Base-by-base conservation (phyloP, 2,797 vertebrate species). In the Mormyrus hasselquistii region DNA sequence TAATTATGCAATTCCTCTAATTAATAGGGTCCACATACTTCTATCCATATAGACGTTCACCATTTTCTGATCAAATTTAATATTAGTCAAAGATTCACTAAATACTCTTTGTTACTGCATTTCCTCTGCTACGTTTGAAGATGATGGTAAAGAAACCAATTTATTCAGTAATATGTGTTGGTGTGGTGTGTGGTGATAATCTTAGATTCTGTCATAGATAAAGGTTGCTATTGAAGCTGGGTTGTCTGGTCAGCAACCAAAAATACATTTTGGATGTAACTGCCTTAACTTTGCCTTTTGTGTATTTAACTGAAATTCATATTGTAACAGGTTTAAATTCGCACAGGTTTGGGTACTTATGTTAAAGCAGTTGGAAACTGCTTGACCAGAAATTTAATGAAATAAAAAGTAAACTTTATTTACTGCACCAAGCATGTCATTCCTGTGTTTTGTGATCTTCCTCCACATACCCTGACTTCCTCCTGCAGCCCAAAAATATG, bases 181-280 rank as follows among this genome's bases (percentile, higher is more conserved):
- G 65, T 73, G 65, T 73, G 65, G 65, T 44, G 73, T 79, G 73
- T 79, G 73, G 73, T 44, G 73, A n/a, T 79, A 47, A 79, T 47
- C 38, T 79, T n/a, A 44, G 16, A 8, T 16, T 76, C 12, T 76
- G 29, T 34, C 14, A 2, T 76, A 34, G 29, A 76, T 41, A 8
- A 76, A 41, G 69, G 10, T 76, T 76, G 14, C 34, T 76, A 29
- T 12, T 34, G 38, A 44, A 79, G 38, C 5, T 44, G 73, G 73
- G 14, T 79, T 47, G 73, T 47, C 38, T 79, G 73, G 38, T 44
- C 73, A 47, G 41, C 73, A 79, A 41, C 38, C 6, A 79, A 41
- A 41, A 34, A 79, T 34, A 62, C n/a, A 22, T 29, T 79, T n/a
- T 47, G 16, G 41, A 76, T 79, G 73, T 44, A 79, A 41, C 7